A percentile compares a stretch with the other conserved stretches of the same genome.
Evolutionary conservation across 1,140 invertebrate species (phyloP).

Genomic region (Drosophila sulfurigaster): DNA sequence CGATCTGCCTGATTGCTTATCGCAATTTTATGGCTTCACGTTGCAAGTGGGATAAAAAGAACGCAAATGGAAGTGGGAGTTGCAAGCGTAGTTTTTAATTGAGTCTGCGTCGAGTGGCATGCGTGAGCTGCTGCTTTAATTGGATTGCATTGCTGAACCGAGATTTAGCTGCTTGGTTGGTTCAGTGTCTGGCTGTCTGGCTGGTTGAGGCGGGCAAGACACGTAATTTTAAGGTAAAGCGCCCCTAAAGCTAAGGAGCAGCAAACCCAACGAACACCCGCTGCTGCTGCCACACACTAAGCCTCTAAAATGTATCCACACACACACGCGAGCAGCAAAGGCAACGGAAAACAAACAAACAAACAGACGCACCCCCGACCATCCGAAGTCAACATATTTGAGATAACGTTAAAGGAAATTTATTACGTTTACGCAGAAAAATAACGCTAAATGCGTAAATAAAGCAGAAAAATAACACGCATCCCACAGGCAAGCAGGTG

Average conservation of each 20-base stretch:
- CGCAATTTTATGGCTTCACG: conserved; percentile 54
- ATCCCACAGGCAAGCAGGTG: conserved; percentile 1
- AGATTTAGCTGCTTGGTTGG: conserved; percentile 20
- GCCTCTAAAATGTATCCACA: conserved; percentile 22
- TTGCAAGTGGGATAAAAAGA: conserved; percentile 17
- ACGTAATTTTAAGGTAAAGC: conserved; percentile 27
- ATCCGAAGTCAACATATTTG: conserved; percentile 43
- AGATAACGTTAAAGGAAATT: conserved; percentile 76
- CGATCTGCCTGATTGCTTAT: conserved; percentile 46
- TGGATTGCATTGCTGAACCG: conserved; percentile 36
- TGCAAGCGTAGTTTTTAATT: conserved; percentile 49
- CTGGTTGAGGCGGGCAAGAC: conserved; percentile 4
- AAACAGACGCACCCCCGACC: conserved; percentile 20
- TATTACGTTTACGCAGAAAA: conserved; percentile 69
- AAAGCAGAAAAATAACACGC: conserved; percentile 67
- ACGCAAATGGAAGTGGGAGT: conserved; percentile 10
- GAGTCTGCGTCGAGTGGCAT: conserved; percentile 40
- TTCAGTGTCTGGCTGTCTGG: background rate
- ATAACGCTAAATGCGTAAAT: conserved; percentile 71
- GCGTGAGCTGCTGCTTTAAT: conserved; percentile 37
- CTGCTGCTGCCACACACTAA: conserved; percentile 8
- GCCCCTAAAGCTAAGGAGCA: background rate
- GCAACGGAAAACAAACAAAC: background rate
- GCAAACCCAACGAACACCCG: background rate
- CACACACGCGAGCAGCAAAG: background rate